Base-by-base conservation (phyloP, 2,888 invertebrate genomes). In the Horisme vitalbata region DNA sequence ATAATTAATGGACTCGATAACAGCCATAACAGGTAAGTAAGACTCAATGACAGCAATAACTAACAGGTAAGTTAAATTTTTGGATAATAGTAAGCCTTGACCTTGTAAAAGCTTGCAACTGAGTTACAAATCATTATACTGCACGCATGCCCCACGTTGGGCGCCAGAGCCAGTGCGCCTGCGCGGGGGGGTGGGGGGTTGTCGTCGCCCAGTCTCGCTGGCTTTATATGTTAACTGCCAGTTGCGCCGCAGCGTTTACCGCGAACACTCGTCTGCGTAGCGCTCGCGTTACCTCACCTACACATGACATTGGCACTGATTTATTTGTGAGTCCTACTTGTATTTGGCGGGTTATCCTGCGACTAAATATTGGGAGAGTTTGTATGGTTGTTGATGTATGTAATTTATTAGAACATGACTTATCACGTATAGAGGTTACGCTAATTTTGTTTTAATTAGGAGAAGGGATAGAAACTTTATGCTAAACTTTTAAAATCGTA, bases 181-280 rank as follows among this genome's bases (percentile, higher is more conserved):
- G 67, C 66, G 71, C 60, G 68, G 60, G 59, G 21, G 43, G 45
- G 15, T 44, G 46, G 48, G 57, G 54, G 57, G 44, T 48, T 45
- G 59, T 49, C 55, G 69, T 35, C 71, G 47, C 63, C 61, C 64
- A 56, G 73, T 75, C 78, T 75, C 62, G 52, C 48, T 43, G 57
- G 52, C 48, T 32, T 51, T 41, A 12, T n/a, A 35, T 14, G 3
- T 14, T 28, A 7, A 13, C 11, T 31, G 55, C 54, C 79, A 88
- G 88, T 88, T 80, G 83, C 84, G 87, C 76, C 78, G 79, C 83
- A 79, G 79, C 77, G 73, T 65, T 67, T 63, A 74, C 61, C 75
- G 75, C 70, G 78, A 59, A 65, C 68, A 62, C 62, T 72, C 74
- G 79, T 76, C 46, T 66, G 65, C 59, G 55, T 59, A 45, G 68